Conservation (phyloP, 2,797 vertebrate genomes). For the Bucorvus abyssinicus region DNA sequence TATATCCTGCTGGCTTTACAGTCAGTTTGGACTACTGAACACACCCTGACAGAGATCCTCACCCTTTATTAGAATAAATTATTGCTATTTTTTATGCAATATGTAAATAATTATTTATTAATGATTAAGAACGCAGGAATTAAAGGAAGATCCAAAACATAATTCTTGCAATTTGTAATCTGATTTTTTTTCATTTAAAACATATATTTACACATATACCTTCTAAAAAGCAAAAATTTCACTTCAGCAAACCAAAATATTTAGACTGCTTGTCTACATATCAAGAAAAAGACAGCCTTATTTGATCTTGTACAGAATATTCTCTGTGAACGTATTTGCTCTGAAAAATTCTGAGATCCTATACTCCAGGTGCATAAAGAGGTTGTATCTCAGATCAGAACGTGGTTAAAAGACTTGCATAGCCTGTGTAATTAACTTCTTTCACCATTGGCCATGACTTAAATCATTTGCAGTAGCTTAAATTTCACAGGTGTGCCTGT, state of each 20-base stretch:
- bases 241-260: background rate
- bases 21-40: background rate
- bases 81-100: background rate
- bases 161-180: background rate
- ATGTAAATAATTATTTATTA: background rate
- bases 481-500: conserved; percentile 24
- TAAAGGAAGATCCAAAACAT: background rate
- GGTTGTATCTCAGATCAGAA: background rate
- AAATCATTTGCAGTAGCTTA: background rate
- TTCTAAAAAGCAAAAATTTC: background rate
- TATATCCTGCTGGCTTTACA: background rate
- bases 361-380: background rate
- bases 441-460: background rate
- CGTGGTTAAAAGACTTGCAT: background rate
- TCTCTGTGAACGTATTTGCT: background rate
- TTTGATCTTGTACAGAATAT: background rate
- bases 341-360: background rate
- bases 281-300: background rate
- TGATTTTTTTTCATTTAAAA: background rate
- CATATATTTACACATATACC: background rate
- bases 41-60: background rate
- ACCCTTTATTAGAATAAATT: background rate
- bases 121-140: background rate
- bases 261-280: background rate
- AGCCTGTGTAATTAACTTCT: conserved; percentile 6